phyloP scores from a whole-genome alignment of 2,113 vertebrate species.

The Brachypodius melanocephalos region DNA sequence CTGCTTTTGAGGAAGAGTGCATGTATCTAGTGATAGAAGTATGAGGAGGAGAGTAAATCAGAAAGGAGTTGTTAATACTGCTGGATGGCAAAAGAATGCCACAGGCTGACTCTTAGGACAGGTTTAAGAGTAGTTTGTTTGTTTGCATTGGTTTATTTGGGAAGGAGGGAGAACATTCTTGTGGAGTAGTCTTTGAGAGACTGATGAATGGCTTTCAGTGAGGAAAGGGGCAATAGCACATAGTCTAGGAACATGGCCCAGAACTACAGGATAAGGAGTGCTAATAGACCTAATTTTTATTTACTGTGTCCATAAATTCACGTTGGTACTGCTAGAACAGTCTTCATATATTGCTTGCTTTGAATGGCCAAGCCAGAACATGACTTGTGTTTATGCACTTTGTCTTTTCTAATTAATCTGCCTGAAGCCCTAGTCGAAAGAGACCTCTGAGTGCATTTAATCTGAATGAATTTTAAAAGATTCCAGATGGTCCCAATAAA shows the following conservation, averaged over 20 bases:
- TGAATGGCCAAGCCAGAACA: background rate
- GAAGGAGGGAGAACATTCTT: background rate
- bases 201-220: background rate
- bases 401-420: slow-evolving; percentile 32
- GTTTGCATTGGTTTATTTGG: background rate
- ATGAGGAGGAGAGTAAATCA: background rate
- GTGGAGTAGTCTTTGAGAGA: background rate
- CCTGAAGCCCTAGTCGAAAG: background rate
- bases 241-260: background rate
- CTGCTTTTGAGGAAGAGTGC: background rate
- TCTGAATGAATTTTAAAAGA: background rate
- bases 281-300: background rate
- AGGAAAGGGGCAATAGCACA: background rate
- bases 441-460: slow-evolving; percentile 25
- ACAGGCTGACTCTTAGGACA: background rate
- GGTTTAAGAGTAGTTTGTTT: background rate
- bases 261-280: background rate
- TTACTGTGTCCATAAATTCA: background rate
- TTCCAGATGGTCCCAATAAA: slow-evolving; percentile 24
- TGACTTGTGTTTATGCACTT: slow-evolving; percentile 21
- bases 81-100: background rate
- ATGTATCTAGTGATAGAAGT: accelerated
- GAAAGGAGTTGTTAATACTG: background rate
- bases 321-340: background rate
- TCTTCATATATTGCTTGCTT: slow-evolving; percentile 2